These are phyloP conservation scores for Eristalinus aeneus DNA, from an alignment of 2,888 invertebrate genomes.

Conservation along the genomic window DNA sequence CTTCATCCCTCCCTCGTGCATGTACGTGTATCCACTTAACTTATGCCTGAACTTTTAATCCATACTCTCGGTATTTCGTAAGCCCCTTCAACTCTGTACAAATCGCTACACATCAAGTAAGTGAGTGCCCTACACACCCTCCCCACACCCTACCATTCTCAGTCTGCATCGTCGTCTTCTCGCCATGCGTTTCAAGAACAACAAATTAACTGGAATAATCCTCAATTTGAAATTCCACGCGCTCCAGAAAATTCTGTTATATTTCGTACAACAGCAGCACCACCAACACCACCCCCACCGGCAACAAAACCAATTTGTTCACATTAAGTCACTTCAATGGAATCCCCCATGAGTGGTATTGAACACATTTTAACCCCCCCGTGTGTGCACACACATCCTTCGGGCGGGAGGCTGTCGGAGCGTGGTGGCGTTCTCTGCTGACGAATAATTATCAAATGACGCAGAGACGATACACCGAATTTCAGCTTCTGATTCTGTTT, in stretches of 20 bases:
- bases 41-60: not conserved
- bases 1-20: not conserved
- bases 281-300: no score
- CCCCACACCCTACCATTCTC: no score
- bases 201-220: constrained; percentile 56
- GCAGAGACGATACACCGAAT: constrained; percentile 10
- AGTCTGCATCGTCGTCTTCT: not conserved
- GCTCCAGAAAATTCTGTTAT: constrained; percentile 15
- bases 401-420: not conserved
- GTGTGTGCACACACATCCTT: no score
- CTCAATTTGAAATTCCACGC: constrained; percentile 37
- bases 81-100: not conserved
- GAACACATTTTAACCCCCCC: constrained; percentile 6
- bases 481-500: constrained; percentile 8
- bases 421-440: not conserved
- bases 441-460: constrained; percentile 38
- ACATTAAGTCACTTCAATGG: constrained; percentile 19
- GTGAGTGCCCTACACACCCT: not conserved
- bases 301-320: constrained; percentile 49
- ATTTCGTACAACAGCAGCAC: constrained; percentile 12
- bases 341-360: constrained; percentile 27
- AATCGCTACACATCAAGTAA: not conserved
- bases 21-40: not conserved
- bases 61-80: not conserved
- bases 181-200: not conserved